Evolutionary conservation across 2,113 vertebrate species (phyloP).

Genomic region (Chroicocephalus ridibundus): DNA sequence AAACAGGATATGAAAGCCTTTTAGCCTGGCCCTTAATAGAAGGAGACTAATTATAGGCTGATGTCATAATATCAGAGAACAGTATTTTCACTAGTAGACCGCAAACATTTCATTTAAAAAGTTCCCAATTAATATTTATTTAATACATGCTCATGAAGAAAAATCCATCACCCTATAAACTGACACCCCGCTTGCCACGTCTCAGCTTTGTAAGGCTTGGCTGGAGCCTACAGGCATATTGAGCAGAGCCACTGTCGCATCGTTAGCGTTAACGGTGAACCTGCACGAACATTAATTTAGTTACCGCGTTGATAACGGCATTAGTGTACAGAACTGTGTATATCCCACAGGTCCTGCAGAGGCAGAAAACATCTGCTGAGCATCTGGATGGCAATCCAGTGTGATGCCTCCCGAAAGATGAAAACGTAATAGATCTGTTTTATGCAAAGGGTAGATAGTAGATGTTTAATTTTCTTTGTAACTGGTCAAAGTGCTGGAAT

Average conservation of each 20-base stretch:
- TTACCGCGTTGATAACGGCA: no score
- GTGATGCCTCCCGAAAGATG: not conserved
- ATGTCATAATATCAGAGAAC: not conserved
- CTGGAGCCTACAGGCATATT: not conserved
- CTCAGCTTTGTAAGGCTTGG: not conserved
- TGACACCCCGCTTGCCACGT: not conserved
- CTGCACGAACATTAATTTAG: not conserved
- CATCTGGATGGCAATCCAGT: not conserved
- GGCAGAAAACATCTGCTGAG: not conserved
- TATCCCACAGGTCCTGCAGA: not conserved
- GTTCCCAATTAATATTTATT: not conserved
- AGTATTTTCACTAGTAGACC: not conserved
- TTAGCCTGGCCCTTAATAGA: not conserved
- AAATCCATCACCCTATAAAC: not conserved
- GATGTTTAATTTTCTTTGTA: not conserved
- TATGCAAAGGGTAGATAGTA: not conserved
- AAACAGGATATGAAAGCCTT: not conserved
- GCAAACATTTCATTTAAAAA: not conserved
- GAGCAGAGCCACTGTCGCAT: not conserved
- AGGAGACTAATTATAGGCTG: not conserved
- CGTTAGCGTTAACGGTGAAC: accelerated
- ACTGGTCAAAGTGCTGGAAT: not conserved
- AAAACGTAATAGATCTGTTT: not conserved
- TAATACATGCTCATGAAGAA: not conserved
- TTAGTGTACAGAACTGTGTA: not conserved